These are phyloP conservation scores for Drosophila phalerata DNA, from an alignment of 2,888 invertebrate genomes.

Conservation along the genomic window DNA sequence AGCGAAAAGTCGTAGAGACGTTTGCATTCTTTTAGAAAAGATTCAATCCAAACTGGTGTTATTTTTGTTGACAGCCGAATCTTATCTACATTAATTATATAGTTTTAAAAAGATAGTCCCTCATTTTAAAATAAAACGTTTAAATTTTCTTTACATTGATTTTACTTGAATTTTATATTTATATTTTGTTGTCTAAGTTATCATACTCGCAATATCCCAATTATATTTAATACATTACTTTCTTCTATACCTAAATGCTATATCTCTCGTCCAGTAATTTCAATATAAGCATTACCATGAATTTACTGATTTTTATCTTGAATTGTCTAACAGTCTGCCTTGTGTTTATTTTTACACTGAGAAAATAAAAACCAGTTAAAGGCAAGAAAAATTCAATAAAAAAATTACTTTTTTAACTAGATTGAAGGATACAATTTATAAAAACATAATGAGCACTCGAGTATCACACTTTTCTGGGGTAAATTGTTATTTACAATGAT, in stretches of 20 bases:
- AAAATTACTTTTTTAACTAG: no score
- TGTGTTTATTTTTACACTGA: not conserved
- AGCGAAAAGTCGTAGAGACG: constrained; percentile 18
- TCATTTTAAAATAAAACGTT: no score
- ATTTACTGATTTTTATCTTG: constrained; percentile 8
- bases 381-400: no score
- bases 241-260: not conserved
- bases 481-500: not conserved
- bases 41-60: not conserved
- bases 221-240: constrained; percentile 1
- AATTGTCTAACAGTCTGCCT: not conserved
- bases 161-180: no score
- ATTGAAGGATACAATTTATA: no score
- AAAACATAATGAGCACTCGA: no score
- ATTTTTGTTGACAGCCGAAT: not conserved
- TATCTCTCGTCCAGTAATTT: constrained; percentile 2
- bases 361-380: no score
- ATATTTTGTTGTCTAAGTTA: not conserved
- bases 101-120: not conserved
- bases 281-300: not conserved
- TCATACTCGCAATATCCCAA: not conserved
- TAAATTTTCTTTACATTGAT: no score
- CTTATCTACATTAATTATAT: not conserved
- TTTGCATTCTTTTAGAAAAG: not conserved
- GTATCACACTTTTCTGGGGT: not conserved